Conservation (phyloP, 2,888 invertebrate species). For the Ectemnius cavifrons region DNA sequence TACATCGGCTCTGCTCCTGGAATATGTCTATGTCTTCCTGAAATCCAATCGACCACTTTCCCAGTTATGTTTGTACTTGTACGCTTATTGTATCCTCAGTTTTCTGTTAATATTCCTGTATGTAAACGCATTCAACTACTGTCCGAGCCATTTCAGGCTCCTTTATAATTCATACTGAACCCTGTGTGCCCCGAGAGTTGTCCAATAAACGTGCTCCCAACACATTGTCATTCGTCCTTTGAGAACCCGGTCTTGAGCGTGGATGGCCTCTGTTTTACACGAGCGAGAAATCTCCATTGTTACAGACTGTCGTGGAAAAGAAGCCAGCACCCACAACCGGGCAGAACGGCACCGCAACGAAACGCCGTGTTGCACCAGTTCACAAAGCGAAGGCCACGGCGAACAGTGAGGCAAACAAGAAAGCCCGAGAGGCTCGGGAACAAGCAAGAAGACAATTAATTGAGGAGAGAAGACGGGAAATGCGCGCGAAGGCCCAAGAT, state of each 20-base stretch:
- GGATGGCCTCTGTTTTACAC: too few relatives aligned
- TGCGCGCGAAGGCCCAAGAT: conserved; percentile 74
- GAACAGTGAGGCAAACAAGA: conserved; percentile 77
- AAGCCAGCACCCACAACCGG: conserved; percentile 53
- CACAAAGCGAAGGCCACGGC: conserved; percentile 70
- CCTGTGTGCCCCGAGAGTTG: neutral
- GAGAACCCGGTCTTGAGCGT: neutral
- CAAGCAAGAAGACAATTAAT: conserved; percentile 88
- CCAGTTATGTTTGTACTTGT: conserved; percentile 66
- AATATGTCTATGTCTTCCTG: conserved; percentile 51
- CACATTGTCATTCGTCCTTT: neutral
- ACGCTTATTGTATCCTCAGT: conserved; percentile 66
- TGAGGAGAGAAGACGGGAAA: conserved; percentile 85
- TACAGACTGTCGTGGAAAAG: conserved; percentile 65
- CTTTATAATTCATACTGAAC: conserved; percentile 27
- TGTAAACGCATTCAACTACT: conserved; percentile 51
- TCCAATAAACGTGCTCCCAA: too few relatives aligned
- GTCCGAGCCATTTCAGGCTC: conserved; percentile 31
- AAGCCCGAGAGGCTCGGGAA: conserved; percentile 81
- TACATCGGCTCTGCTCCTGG: conserved; percentile 17
- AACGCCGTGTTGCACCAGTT: conserved; percentile 65
- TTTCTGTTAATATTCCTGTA: conserved; percentile 59
- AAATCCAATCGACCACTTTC: conserved; percentile 62
- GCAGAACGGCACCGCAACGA: conserved; percentile 68
- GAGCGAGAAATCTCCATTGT: too few relatives aligned